Base-by-base conservation (phyloP, 2,888 invertebrate species). In the Cheilosia pagana region DNA sequence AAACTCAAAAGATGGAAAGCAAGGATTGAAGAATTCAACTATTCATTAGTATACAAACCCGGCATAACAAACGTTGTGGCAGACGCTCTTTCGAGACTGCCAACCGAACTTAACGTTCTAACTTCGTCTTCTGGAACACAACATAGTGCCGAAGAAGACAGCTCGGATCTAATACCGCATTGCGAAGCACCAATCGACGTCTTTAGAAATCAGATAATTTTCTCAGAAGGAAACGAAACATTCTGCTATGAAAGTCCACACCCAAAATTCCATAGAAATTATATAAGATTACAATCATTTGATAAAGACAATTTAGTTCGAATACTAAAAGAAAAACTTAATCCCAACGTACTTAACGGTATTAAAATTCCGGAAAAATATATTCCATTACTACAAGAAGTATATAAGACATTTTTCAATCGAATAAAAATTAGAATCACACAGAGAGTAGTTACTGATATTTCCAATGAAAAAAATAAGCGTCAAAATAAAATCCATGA, bases 121-220 rank as follows among this genome's bases (percentile, higher is more conserved):
- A 55, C 19, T 31, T 23, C 23, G 23, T 23, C 23, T 1, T 23
- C 23, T 23, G 23, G 23, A 23, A 23, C 23, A 23, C 23, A 23
- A 23, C 23, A 23, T 23, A 23, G 23, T 23, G 23, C 23, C 2
- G 23, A 23, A 23, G 23, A 23, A 23, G 23, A 23, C 23, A 23
- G 31, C 31, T n/a, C 35, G 60, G 14, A 23, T 4, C 28, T 76
- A 50, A 68, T 60, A 19, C 67, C 76, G 43, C 45, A 76, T 50
- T 60, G 68, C 39, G 76, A 76, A 60, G 68, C 68, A 39, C 75
- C 57, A 10, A 35, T 79, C 14, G 71, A 85, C 25, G 71, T 75
- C n/a, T 79, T 85, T 31, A 62, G 25, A 43, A 83, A 83, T 39
- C 72, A 78, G 59, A 16, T 72, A n/a, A 39, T 83, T 6, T 19